phyloP scores from a whole-genome alignment of 2,888 invertebrate genomes.

The Xanthia togata region DNA sequence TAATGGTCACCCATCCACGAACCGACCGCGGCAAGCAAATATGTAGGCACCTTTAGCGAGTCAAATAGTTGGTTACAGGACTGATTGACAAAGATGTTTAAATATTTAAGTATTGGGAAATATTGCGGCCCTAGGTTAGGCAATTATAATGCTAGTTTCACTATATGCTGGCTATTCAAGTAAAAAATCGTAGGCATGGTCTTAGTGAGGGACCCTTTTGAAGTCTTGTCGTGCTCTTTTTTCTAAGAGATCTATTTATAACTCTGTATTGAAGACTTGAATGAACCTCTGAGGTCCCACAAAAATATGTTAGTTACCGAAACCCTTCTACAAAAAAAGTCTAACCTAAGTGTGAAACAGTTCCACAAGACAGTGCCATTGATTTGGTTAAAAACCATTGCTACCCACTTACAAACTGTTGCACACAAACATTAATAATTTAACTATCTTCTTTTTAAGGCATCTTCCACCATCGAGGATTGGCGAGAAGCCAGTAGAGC shows the following conservation, averaged over 20 bases:
- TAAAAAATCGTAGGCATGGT: not conserved
- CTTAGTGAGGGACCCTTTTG: not conserved
- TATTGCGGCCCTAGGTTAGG: too few relatives aligned
- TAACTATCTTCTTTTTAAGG: not conserved
- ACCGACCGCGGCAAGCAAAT: too few relatives aligned
- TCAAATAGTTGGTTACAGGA: too few relatives aligned
- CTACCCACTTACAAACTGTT: not conserved
- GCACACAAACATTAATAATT: not conserved
- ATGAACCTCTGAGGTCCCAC: not conserved
- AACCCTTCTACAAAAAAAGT: not conserved
- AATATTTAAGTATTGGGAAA: not conserved
- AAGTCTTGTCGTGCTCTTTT: not conserved
- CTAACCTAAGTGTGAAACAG: too few relatives aligned
- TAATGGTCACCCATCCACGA: too few relatives aligned
- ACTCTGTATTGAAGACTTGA: slow-evolving; percentile 10
- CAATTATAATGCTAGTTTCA: not conserved
- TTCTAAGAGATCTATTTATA: slow-evolving; percentile 6
- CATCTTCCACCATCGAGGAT: too few relatives aligned
- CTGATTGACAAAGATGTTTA: not conserved
- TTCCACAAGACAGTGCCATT: not conserved
- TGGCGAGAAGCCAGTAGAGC: not conserved
- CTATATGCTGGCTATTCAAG: slow-evolving; percentile 4
- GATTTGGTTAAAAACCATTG: not conserved
- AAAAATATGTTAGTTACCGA: not conserved
- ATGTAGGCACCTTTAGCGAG: not conserved